A percentile compares a stretch with the other conserved stretches of the same genome.
Evolutionary conservation across 2,113 vertebrate species (phyloP).

Genomic region (Passer domesticus): DNA sequence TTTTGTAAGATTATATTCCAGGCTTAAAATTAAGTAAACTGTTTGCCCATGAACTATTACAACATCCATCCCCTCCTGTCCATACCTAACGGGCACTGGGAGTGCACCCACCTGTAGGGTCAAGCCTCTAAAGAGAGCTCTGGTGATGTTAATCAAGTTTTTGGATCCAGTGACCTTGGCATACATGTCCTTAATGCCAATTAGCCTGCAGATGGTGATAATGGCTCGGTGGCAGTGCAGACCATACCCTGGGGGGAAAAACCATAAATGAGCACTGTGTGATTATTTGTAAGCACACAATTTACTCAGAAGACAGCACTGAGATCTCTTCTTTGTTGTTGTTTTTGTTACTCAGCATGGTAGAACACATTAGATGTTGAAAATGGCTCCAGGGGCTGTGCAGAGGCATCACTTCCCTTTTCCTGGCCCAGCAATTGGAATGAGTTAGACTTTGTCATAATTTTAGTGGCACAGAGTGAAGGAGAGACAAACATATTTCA

Average conservation of each 20-base stretch:
- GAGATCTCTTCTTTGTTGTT: not conserved
- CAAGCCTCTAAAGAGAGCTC: conserved; percentile 86
- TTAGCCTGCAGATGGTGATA: conserved; percentile 91
- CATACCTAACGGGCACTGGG: fast-evolving
- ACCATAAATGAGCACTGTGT: not conserved
- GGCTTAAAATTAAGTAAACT: too few species aligned
- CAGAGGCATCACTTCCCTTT: not conserved
- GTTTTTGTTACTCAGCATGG: not conserved
- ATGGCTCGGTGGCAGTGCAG: conserved; percentile 92
- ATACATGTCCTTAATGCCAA: conserved; percentile 93
- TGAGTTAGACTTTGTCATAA: not conserved
- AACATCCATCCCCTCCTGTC: not conserved
- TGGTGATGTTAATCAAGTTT: conserved; percentile 90
- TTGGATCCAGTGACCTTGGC: conserved; percentile 87
- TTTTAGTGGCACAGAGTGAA: not conserved
- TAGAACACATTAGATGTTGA: not conserved
- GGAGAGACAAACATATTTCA: not conserved
- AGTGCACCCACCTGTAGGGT: conserved; percentile 79
- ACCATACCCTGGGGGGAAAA: conserved; percentile 81
- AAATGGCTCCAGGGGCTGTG: not conserved
- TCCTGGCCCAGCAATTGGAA: not conserved
- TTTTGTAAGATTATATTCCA: not conserved
- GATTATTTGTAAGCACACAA: not conserved
- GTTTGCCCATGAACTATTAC: not conserved
- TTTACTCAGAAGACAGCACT: not conserved